phyloP scores from a whole-genome alignment of 2,113 vertebrate species.

The Condylura cristata region DNA sequence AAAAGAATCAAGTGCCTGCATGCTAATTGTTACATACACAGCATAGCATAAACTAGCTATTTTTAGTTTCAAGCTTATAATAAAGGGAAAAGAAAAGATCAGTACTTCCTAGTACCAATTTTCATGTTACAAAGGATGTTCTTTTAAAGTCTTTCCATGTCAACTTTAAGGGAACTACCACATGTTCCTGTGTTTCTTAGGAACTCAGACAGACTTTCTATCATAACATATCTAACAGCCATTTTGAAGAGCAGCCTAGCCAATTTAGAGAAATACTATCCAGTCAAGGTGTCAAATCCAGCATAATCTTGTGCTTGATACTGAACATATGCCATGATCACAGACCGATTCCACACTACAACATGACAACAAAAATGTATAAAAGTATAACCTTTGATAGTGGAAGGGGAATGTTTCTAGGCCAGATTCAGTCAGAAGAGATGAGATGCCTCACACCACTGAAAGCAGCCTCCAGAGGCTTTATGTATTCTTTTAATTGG shows the following conservation, averaged over 20 bases:
- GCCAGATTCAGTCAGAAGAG: neutral
- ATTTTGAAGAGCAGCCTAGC: neutral
- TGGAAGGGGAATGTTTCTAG: neutral
- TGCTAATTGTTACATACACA: conserved; percentile 82
- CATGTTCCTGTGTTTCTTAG: conserved; percentile 33
- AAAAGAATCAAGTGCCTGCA: conserved; percentile 81
- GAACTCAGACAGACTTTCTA: neutral
- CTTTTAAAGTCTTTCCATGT: conserved; percentile 65
- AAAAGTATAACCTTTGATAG: neutral
- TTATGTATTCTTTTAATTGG: too few species aligned
- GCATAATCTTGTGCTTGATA: neutral
- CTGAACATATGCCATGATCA: neutral
- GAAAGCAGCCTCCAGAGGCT: neutral
- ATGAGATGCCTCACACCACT: neutral
- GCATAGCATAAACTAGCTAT: conserved; percentile 75
- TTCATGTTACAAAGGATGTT: conserved; percentile 62
- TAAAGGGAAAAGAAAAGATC: conserved; percentile 57
- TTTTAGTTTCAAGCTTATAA: conserved; percentile 81
- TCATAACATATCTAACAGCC: neutral
- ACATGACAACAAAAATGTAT: neutral
- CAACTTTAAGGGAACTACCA: conserved; percentile 36
- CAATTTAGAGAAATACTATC: neutral
- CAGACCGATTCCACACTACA: neutral
- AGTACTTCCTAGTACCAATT: conserved; percentile 67
- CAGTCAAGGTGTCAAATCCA: neutral